Conservation (phyloP, 2,113 vertebrate species). For the Perccottus glenii region DNA sequence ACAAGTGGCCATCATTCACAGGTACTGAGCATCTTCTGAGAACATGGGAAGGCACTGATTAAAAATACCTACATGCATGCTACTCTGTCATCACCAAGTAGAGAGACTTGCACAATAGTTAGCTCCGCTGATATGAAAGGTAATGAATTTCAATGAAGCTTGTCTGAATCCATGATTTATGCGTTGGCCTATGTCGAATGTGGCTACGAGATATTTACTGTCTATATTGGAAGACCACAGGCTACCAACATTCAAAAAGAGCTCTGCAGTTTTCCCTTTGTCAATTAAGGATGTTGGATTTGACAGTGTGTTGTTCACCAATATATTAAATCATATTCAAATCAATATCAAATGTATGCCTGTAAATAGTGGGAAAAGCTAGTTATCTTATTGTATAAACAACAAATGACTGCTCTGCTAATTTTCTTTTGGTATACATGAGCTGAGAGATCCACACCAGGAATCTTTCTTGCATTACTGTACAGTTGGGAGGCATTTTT, state of each 20-base stretch:
- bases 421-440: constrained; percentile 6
- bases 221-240: constrained; percentile 13
- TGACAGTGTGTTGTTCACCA: constrained; percentile 16
- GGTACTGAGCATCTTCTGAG: constrained; percentile 57
- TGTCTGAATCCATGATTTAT: constrained; percentile 76
- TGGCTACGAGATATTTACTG: constrained; percentile 69
- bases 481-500: constrained; percentile 45
- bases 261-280: constrained; percentile 29
- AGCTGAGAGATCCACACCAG: constrained; percentile 8
- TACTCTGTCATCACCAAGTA: constrained; percentile 53
- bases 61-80: constrained; percentile 63
- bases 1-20: constrained; percentile 59
- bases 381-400: constrained; percentile 7
- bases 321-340: no score
- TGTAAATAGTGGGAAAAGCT: constrained; percentile 2
- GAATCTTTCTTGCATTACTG: constrained; percentile 45
- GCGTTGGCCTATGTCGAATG: constrained; percentile 68
- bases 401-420: constrained; percentile 6
- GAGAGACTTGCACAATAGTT: constrained; percentile 68
- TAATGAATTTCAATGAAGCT: constrained; percentile 79
- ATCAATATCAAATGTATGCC: no score
- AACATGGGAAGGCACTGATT: constrained; percentile 68
- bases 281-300: constrained; percentile 49
- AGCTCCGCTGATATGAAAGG: constrained; percentile 71
- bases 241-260: constrained; percentile 34